Conservation (phyloP, 2,888 invertebrate species). For the Cheilosia grossa region DNA sequence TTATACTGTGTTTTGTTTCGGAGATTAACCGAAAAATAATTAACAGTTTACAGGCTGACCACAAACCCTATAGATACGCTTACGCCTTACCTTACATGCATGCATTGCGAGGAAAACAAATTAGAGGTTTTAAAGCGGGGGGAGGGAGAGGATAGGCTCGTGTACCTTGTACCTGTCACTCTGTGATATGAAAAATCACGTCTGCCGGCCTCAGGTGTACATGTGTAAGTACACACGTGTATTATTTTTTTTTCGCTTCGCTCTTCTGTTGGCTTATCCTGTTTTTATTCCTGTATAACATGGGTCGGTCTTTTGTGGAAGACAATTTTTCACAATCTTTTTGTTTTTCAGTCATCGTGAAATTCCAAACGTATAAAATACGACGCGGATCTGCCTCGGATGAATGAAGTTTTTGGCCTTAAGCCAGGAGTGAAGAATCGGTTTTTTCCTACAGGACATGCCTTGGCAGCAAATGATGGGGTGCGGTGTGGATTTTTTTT, state of each 20-base stretch:
- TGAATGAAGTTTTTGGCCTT: conserved; percentile 41
- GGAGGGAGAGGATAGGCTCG: conserved; percentile 25
- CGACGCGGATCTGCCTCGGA: conserved; percentile 18
- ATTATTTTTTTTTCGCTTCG: background rate
- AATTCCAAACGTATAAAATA: conserved; percentile 43
- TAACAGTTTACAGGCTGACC: conserved; percentile 45
- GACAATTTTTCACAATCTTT: conserved; percentile 45
- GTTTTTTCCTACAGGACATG: conserved; percentile 14
- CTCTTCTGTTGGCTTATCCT: conserved; percentile 28
- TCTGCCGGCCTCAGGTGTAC: conserved; percentile 18
- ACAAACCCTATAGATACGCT: conserved; percentile 16
- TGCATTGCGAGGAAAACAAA: conserved; percentile 4
- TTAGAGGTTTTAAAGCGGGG: background rate
- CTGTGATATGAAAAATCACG: conserved; percentile 59
- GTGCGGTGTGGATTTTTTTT: conserved; percentile 12
- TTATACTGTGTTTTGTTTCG: conserved; percentile 22
- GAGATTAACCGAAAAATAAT: conserved; percentile 61
- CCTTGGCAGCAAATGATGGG: conserved; percentile 7
- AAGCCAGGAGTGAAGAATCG: conserved; percentile 32
- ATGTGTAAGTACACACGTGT: conserved; percentile 25
- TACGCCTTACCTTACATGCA: background rate
- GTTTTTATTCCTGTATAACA: conserved; percentile 30
- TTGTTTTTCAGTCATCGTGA: conserved; percentile 10
- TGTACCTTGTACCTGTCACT: conserved; percentile 52
- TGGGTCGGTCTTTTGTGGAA: conserved; percentile 13